These are phyloP conservation scores for Platynereis dumerilii DNA, from an alignment of 2,888 invertebrate genomes.

Conservation along the genomic window DNA sequence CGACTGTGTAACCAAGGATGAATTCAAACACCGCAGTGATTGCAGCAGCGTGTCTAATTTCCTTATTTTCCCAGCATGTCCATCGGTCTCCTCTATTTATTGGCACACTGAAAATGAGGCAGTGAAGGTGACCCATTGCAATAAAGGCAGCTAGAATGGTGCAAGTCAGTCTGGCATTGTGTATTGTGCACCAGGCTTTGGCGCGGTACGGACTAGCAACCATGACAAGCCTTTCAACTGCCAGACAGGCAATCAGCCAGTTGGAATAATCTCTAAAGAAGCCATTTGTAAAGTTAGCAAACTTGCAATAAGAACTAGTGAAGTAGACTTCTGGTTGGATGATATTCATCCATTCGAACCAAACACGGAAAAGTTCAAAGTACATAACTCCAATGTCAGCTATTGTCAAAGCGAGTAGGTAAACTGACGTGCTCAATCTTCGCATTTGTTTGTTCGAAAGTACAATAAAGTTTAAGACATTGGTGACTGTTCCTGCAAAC, in stretches of 20 bases:
- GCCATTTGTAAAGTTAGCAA: constrained; percentile 34
- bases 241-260: constrained; percentile 36
- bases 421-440: constrained; percentile 31
- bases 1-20: constrained; percentile 22
- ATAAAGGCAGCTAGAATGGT: constrained; percentile 14
- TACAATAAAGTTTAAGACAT: constrained; percentile 33
- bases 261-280: constrained; percentile 33
- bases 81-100: constrained; percentile 13
- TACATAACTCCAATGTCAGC: constrained; percentile 38
- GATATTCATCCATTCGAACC: constrained; percentile 34
- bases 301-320: constrained; percentile 32
- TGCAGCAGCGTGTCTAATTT: background rate
- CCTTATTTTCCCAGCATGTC: constrained; percentile 29
- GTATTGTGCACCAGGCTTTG: constrained; percentile 25
- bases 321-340: constrained; percentile 28
- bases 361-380: constrained; percentile 35
- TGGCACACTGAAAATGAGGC: constrained; percentile 25
- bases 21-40: constrained; percentile 26
- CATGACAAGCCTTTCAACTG: constrained; percentile 33
- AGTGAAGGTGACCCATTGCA: constrained; percentile 22
- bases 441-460: constrained; percentile 30
- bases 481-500: constrained; percentile 32
- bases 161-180: constrained; percentile 21
- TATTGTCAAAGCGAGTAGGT: constrained; percentile 29
- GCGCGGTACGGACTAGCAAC: constrained; percentile 31